Percentiles rank a stretch among this genome's conserved stretches.
These are phyloP conservation scores for Lasioglossum lativentre DNA, from an alignment of 2,888 invertebrate species.

Conservation along the genomic window DNA sequence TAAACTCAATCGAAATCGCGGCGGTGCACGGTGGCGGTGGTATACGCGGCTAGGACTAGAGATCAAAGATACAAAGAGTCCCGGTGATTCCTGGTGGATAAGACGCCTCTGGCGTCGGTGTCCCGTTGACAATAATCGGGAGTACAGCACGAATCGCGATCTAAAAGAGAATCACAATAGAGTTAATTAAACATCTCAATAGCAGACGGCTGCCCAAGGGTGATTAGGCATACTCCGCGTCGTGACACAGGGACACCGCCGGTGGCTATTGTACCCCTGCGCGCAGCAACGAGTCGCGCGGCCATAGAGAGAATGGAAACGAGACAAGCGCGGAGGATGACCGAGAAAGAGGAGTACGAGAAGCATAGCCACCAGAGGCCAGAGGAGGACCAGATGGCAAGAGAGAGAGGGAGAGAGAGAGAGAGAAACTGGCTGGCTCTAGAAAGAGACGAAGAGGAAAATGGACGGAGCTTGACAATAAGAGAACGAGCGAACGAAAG, in stretches of 20 bases:
- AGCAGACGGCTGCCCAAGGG: slow-evolving; percentile 81
- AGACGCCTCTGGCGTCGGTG: slow-evolving; percentile 57
- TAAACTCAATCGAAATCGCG: slow-evolving; percentile 40
- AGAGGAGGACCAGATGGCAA: not conserved
- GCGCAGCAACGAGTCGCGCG: slow-evolving; percentile 37
- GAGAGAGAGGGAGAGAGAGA: not conserved
- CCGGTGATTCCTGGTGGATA: slow-evolving; percentile 43
- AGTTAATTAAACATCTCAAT: slow-evolving; percentile 84
- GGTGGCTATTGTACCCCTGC: slow-evolving; percentile 78
- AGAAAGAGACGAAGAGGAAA: not conserved
- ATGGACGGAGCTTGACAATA: slow-evolving; percentile 1
- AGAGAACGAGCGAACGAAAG: not conserved
- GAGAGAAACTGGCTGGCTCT: not conserved
- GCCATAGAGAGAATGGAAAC: slow-evolving; percentile 25
- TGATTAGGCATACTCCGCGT: slow-evolving; percentile 80
- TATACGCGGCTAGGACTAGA: not conserved
- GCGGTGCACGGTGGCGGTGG: not conserved
- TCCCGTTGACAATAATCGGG: slow-evolving; percentile 65
- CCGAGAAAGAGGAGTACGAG: slow-evolving; percentile 36
- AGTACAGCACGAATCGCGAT: slow-evolving; percentile 54
- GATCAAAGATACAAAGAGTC: slow-evolving; percentile 61
- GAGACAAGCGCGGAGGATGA: slow-evolving; percentile 24
- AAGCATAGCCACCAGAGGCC: slow-evolving; percentile 2
- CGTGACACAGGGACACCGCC: slow-evolving; percentile 77
- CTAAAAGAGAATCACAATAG: slow-evolving; percentile 76